Conservation (phyloP, 2,888 invertebrate genomes). For the Thymelicus acteon region DNA sequence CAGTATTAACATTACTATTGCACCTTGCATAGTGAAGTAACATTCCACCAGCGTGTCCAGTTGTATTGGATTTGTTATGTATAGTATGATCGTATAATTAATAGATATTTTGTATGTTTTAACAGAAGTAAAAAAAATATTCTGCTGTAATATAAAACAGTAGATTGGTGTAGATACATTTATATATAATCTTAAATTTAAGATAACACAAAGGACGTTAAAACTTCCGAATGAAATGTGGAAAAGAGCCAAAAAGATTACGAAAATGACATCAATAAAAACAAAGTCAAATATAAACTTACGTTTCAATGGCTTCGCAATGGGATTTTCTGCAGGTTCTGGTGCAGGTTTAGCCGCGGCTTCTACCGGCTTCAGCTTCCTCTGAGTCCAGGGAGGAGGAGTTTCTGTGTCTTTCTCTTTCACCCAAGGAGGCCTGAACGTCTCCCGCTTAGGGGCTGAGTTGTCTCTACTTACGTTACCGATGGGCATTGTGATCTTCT, state of each 20-base stretch:
- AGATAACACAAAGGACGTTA: neutral
- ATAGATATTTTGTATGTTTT: too few relatives aligned
- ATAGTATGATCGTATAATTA: too few relatives aligned
- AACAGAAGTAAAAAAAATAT: too few relatives aligned
- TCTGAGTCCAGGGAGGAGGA: slow-evolving; percentile 87
- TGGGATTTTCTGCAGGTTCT: slow-evolving; percentile 44
- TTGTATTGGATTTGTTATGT: too few relatives aligned
- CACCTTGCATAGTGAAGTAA: too few relatives aligned
- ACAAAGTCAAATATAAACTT: slow-evolving; percentile 48
- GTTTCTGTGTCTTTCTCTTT: slow-evolving; percentile 87
- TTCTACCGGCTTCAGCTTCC: slow-evolving; percentile 77
- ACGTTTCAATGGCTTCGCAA: slow-evolving; percentile 69
- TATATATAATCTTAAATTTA: neutral
- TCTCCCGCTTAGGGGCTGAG: slow-evolving; percentile 84
- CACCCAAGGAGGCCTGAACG: slow-evolving; percentile 91
- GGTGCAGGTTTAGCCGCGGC: slow-evolving; percentile 53
- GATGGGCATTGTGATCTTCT: slow-evolving; percentile 72
- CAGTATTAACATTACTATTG: neutral
- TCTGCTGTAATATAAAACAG: too few relatives aligned
- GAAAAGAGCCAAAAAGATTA: neutral
- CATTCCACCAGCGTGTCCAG: too few relatives aligned
- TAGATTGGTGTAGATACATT: too few relatives aligned
- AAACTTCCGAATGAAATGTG: neutral
- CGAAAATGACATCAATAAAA: slow-evolving; percentile 6
- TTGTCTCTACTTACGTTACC: slow-evolving; percentile 80